Conservation (phyloP, 2,797 vertebrate genomes). For the Propithecus deckenii region DNA sequence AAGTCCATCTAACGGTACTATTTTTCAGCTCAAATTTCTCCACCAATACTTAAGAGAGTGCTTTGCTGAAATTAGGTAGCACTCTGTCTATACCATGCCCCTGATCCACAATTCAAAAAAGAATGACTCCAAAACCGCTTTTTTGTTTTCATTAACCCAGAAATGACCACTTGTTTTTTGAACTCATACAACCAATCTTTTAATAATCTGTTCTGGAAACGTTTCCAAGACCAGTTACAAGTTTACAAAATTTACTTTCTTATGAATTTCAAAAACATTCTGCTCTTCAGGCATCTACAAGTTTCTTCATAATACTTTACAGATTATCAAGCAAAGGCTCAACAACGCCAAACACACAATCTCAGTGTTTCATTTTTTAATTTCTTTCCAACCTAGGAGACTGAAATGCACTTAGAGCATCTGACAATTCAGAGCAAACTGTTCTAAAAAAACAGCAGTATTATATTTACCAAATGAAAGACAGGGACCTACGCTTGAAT, state of each 20-base stretch:
- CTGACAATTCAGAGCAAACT: constrained; percentile 32
- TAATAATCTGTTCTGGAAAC: neutral
- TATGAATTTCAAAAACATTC: neutral
- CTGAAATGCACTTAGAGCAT: neutral
- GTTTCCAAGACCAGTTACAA: neutral
- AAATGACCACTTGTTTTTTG: neutral
- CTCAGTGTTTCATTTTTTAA: neutral
- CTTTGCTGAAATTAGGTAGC: neutral
- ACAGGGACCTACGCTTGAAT: neutral
- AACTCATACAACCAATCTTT: neutral
- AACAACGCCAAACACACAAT: neutral
- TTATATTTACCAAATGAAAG: neutral
- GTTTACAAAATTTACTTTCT: neutral
- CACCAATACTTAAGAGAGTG: neutral
- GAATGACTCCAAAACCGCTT: neutral
- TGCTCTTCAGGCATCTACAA: neutral
- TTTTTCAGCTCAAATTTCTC: constrained; percentile 20
- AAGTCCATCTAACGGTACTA: neutral
- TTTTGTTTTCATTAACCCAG: neutral
- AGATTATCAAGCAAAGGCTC: neutral
- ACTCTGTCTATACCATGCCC: neutral
- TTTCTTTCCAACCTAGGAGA: neutral
- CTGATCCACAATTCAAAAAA: neutral
- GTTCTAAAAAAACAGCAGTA: neutral
- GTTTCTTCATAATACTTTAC: neutral